Evolutionary conservation across 2,113 vertebrate species (phyloP).

Genomic region (Willisornis vidua): DNA sequence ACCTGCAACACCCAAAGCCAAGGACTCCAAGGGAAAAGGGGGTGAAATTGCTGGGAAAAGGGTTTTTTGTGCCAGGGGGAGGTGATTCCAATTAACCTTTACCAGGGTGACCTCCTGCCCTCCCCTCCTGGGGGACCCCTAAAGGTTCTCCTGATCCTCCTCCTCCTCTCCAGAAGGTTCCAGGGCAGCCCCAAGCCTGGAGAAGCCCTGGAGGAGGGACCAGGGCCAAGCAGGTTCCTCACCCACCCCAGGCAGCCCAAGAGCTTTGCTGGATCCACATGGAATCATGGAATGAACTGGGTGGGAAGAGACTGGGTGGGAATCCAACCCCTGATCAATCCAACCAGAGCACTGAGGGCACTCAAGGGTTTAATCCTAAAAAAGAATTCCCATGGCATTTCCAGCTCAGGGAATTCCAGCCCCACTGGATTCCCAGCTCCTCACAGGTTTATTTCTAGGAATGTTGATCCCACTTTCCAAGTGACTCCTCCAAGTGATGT

Average conservation of each 20-base stretch:
- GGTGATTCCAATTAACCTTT: conserved; percentile 46
- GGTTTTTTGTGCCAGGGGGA: neutral
- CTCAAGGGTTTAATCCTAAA: neutral
- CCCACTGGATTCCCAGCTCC: neutral
- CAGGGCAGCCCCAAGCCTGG: neutral
- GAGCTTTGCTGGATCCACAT: neutral
- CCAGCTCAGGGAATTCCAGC: neutral
- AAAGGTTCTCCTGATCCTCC: neutral
- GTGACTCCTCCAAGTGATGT: neutral
- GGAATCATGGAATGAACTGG: too few relatives aligned
- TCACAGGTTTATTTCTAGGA: neutral
- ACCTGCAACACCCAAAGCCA: neutral
- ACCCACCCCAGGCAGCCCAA: neutral
- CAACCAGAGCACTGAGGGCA: too few relatives aligned
- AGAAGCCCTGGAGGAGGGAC: neutral
- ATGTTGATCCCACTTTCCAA: neutral
- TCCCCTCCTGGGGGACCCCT: neutral
- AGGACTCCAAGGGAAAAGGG: neutral
- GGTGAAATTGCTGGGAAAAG: neutral
- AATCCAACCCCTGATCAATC: too few relatives aligned
- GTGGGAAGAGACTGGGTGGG: too few relatives aligned
- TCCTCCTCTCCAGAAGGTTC: neutral
- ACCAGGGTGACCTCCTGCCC: neutral
- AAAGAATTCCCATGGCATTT: neutral
- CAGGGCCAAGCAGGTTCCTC: neutral